Base-by-base conservation (phyloP, 2,888 invertebrate genomes). In the Thereva nobilitata region DNA sequence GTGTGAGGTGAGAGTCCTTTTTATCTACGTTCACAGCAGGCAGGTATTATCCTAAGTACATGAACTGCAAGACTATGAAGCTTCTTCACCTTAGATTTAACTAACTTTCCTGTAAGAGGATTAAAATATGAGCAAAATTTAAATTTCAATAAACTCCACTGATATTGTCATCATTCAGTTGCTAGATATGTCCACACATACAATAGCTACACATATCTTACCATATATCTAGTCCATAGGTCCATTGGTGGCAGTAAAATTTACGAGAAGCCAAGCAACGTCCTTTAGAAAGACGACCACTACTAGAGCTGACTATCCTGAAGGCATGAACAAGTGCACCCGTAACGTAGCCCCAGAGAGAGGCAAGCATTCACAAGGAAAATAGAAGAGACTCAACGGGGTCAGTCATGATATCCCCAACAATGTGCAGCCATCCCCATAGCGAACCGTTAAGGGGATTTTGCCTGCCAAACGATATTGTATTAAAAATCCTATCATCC, bases 51-150 rank as follows among this genome's bases (percentile, higher is more conserved):
- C 23, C 23, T 23, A 23, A 23, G 23, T 23, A 23, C 23, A 23
- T 23, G 23, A 23, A 23, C 23, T 23, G 23, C 23, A 23, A 23
- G 23, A 23, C 23, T 23, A 23, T 23, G 49, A 41, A 49, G 9
- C 41, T 23, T 50, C 41, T 50, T 38, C 53, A 53, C 35, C 44
- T 64, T 53, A 64, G 42, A 64, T 42, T 64, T 53, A 44, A 64
- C 52, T 50, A 50, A 53, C 52, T 53, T 64, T 52, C 53, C 10
- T 23, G 3, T 69, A 69, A 69, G 69, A 54, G 69, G 69, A 69
- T 69, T 69, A 69, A 67, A 67, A 67, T 69, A 69, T 69, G 67
- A 65, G 65, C 65, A 69, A 69, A 69, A 69, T 69, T 65, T 67
- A 67, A 69, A 69, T 69, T 69, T 65, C 67, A 66, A 68, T 68